Evolutionary conservation across 1,140 invertebrate genomes (phyloP), one percentile per base, ranked within the genome.

Genomic region (Halictus rubicundus): DNA sequence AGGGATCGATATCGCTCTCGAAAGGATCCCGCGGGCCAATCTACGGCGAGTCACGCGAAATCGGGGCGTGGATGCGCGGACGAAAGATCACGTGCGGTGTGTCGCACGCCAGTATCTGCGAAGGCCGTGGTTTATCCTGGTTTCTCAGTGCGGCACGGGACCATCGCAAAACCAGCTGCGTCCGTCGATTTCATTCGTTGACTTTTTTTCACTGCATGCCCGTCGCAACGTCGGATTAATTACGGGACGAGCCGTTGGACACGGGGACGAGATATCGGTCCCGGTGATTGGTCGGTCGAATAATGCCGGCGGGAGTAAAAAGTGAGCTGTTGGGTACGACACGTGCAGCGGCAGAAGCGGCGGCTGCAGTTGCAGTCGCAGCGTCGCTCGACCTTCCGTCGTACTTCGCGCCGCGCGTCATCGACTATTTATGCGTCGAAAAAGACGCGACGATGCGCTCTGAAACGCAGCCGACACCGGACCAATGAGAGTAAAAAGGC

Each of bases 361-460:
- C 42, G 14, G 42, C 42, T 12, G 42, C 42, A 46, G 42, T 46
- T 14, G 42, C 42, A 46, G 42, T 14, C 73, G 79, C 19, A n/a
- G 54, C 14, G 19, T 16, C 72, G 83, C 39, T 64, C 87, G 88
- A 89, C 88, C 89, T 90, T 90, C 85, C 60, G 79, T 63, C 74
- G 80, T 64, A 78, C 65, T 83, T 86, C 70, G 73, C 78, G 72
- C 72, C 59, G 64, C 72, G 84, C 88, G 88, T 90, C 89, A 89
- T 86, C 83, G 81, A 89, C 88, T 91, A 90, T 91, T 90, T 90
- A 89, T 88, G 88, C 72, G 71, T 75, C 72, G 81, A 65, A 81
- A 80, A 81, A 73, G 57, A 69, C 54, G n/a, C 49, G 16, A 54
- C 37, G 39, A 46, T n/a, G 23, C 70, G 59, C 78, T 71, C 72